Evolutionary conservation across 2,888 invertebrate species (phyloP).

Genomic region (Lingula anatina): DNA sequence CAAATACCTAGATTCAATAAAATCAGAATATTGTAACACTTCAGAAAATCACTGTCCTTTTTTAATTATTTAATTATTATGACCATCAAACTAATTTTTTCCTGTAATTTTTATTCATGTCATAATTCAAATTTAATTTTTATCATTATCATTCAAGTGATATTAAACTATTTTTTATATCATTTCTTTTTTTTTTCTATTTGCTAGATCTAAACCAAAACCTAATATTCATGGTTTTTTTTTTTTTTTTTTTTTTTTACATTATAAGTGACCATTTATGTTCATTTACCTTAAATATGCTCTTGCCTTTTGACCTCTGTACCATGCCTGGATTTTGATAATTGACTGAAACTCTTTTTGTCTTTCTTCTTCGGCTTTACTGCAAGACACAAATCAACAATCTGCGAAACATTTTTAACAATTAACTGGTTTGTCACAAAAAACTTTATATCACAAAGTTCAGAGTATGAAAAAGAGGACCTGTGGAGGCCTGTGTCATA

Average conservation of each 20-base stretch:
- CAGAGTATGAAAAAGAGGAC: no score
- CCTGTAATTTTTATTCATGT: neutral
- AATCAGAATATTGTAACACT: no score
- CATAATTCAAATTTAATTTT: neutral
- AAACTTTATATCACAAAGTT: no score
- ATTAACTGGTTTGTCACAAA: no score
- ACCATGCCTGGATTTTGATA: constrained; percentile 47
- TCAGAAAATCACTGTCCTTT: no score
- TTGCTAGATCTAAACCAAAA: no score
- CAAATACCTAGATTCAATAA: constrained; percentile 35
- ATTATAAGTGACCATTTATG: no score
- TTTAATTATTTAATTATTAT: no score
- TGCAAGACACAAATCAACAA: constrained; percentile 21
- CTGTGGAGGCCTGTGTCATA: no score
- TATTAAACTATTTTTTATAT: neutral
- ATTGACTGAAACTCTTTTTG: constrained; percentile 33
- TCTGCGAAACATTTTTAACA: no score
- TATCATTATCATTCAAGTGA: neutral
- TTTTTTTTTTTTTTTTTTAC: neutral
- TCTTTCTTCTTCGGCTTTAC: constrained; percentile 41
- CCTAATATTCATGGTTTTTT: neutral
- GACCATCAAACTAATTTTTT: no score
- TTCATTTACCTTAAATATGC: constrained; percentile 42
- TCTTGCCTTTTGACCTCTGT: constrained; percentile 34
- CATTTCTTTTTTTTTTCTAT: neutral